These are phyloP conservation scores for Myotis pilosus DNA, from an alignment of 2,797 vertebrate genomes.

Conservation along the genomic window DNA sequence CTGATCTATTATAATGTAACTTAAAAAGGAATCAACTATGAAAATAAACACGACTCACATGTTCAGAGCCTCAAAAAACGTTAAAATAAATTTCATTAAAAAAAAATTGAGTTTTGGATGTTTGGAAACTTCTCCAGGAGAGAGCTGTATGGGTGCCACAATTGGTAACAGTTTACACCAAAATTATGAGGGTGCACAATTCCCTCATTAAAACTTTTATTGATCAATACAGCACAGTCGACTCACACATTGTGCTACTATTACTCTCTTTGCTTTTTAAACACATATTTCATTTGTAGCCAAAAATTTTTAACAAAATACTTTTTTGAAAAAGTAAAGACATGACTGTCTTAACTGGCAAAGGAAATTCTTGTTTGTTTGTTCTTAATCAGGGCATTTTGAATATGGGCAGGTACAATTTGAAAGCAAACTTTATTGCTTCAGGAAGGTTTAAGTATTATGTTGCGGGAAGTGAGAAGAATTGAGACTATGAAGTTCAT, in stretches of 20 bases:
- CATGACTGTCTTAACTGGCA: background rate
- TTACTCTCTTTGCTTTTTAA: background rate
- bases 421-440: background rate
- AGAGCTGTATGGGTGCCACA: background rate
- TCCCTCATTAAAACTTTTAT: constrained; percentile 33
- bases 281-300: background rate
- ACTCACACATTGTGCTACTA: background rate
- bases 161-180: background rate
- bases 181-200: background rate
- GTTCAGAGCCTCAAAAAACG: background rate
- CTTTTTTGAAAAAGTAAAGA: background rate
- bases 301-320: background rate
- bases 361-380: background rate
- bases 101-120: background rate
- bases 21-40: constrained; percentile 18
- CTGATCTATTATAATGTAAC: background rate
- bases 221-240: background rate
- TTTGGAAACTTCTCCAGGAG: background rate
- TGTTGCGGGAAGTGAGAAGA: background rate
- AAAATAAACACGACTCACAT: background rate
- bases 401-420: background rate
- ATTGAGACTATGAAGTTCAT: background rate
- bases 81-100: background rate
- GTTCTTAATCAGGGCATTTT: background rate
- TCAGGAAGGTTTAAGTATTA: background rate